Evolutionary conservation across 1,140 invertebrate species (phyloP).

Genomic region (Magallana gigas): DNA sequence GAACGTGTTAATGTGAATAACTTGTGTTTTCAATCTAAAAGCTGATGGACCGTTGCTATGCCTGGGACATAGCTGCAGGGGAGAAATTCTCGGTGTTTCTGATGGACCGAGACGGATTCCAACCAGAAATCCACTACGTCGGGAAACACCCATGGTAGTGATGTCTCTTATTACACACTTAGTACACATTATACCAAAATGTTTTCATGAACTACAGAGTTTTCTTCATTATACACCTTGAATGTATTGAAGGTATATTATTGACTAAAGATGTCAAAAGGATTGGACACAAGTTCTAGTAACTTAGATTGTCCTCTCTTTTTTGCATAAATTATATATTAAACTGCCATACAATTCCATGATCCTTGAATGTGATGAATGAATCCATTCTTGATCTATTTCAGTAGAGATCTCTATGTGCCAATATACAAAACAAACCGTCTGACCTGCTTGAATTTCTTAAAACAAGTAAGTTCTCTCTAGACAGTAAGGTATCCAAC

Average conservation of each 20-base stretch:
- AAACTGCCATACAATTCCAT: too few species aligned
- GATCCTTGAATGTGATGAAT: too few species aligned
- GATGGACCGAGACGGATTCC: slow-evolving; percentile 81
- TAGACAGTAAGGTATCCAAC: neutral
- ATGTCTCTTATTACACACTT: neutral
- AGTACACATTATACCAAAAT: too few species aligned
- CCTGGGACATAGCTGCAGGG: slow-evolving; percentile 76
- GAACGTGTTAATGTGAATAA: neutral
- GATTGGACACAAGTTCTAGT: too few species aligned
- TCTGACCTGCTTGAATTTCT: slow-evolving; percentile 60
- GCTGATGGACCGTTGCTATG: slow-evolving; percentile 76
- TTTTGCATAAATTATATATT: too few species aligned
- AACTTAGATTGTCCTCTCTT: too few species aligned
- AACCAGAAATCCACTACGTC: slow-evolving; percentile 76
- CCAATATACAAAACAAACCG: slow-evolving; percentile 66
- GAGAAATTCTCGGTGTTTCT: slow-evolving; percentile 80
- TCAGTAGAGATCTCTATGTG: slow-evolving; percentile 66
- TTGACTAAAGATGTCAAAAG: too few species aligned
- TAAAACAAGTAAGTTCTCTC: slow-evolving; percentile 65
- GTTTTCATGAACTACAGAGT: too few species aligned
- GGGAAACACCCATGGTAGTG: slow-evolving; percentile 77
- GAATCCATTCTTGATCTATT: slow-evolving; percentile 45
- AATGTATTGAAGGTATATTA: too few species aligned
- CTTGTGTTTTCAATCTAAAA: slow-evolving; percentile 46
- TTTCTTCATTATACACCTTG: too few species aligned